Evolutionary conservation across 2,888 invertebrate genomes (phyloP), one percentile per base, ranked within the genome.

Genomic region (Campoletis raptor): DNA sequence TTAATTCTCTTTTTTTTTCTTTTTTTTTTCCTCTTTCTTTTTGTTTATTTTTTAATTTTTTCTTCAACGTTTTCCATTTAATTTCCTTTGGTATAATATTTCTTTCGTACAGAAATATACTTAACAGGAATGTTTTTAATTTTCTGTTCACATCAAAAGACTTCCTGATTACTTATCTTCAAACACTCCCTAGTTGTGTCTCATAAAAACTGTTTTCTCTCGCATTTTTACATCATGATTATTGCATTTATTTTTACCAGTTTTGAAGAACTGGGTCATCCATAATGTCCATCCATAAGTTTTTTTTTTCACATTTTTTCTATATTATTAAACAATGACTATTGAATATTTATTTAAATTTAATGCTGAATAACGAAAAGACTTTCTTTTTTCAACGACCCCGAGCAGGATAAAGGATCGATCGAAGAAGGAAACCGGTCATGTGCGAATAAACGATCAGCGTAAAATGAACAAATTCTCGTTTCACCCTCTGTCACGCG

Each of bases 401-500:
- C 40, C 10, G 18, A 10, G 7, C 21, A n/a, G 24, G n/a, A 67
- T 57, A 30, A n/a, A 42, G 12, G 61, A 72, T 61, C 57, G 30
- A 66, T 72, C 10, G 24, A 61, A 15, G 42, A 74, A 57, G 57
- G 48, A 48, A 36, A 61, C 24, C 64, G 40, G 6, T 42, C 30
- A 48, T 74, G 64, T 15, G 74, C 74, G 69, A 70, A 72, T 69
- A 69, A 45, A 37, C 67, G 57, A 72, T 67, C 48, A 73, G 67
- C 81, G 78, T 78, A 85, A 78, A 81, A 76, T 70, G 30, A 80
- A 78, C 70, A 15, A 81, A 73, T 57, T 42, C 77, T n/a, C 54
- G 30, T 70, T 81, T 42, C 70, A 70, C 45, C 77, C 72, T 81
- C 40, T 30, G 73, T 73, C 54, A 54, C 70, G 9, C 48, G 40